phyloP scores from a whole-genome alignment of 2,888 invertebrate genomes.

The Drosophila koepferae region DNA sequence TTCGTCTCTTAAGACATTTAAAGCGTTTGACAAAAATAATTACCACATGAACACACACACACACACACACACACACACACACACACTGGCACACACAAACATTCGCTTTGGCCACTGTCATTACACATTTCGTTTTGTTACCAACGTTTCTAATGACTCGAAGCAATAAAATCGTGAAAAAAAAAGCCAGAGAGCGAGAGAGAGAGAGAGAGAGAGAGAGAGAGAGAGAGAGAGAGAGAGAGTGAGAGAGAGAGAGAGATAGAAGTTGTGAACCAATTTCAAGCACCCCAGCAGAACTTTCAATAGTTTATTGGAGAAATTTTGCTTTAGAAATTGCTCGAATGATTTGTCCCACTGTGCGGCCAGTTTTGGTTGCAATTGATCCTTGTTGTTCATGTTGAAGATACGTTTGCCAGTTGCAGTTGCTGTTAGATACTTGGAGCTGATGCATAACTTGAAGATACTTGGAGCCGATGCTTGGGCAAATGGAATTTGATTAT shows the following conservation, averaged over 20 bases:
- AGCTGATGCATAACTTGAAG: too few relatives aligned
- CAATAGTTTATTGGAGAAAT: constrained; percentile 21
- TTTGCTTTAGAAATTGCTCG: constrained; percentile 2
- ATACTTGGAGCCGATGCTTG: too few relatives aligned
- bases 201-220: too few relatives aligned
- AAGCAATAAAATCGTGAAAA: constrained; percentile 43
- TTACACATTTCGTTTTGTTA: constrained; percentile 53
- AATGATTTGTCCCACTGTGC: constrained; percentile 22
- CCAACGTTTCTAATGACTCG: constrained; percentile 63
- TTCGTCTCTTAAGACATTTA: constrained; percentile 52
- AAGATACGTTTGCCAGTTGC: too few relatives aligned
- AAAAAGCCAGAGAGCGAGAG: constrained; percentile 24
- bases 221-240: constrained; percentile 15
- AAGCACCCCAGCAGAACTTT: constrained; percentile 15
- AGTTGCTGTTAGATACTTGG: too few relatives aligned
- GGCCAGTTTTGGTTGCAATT: not conserved
- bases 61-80: not conserved
- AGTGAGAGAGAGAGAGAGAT: constrained; percentile 14
- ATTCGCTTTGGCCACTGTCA: constrained; percentile 12
- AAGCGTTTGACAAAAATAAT: constrained; percentile 73
- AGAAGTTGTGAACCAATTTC: constrained; percentile 9
- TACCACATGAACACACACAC: constrained; percentile 48
- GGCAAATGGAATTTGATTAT: too few relatives aligned
- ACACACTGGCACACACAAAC: not conserved
- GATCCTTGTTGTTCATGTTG: not conserved